Evolutionary conservation across 2,888 invertebrate genomes (phyloP).

Genomic region (Adelognathus sp.): DNA sequence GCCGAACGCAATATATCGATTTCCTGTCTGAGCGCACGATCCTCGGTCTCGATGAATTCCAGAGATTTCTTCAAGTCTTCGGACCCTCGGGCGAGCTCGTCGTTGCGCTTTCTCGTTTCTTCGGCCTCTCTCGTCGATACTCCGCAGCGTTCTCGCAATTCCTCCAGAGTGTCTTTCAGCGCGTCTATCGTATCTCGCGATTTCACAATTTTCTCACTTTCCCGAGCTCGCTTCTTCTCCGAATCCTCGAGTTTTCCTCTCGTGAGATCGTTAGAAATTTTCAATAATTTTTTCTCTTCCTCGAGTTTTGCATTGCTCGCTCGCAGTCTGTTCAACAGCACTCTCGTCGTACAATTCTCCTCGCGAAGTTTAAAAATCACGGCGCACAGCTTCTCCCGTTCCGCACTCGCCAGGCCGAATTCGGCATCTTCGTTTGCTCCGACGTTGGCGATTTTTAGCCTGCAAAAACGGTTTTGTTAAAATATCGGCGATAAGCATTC

Average conservation of each 20-base stretch:
- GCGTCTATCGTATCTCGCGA: slow-evolving; percentile 17
- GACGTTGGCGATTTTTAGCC: slow-evolving; percentile 48
- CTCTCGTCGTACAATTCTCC: slow-evolving; percentile 35
- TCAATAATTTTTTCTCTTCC: neutral
- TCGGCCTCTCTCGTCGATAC: slow-evolving; percentile 32
- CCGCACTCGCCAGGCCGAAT: slow-evolving; percentile 27
- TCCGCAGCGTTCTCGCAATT: slow-evolving; percentile 40
- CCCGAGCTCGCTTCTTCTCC: slow-evolving; percentile 2
- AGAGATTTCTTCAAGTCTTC: slow-evolving; percentile 6
- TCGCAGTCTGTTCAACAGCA: slow-evolving; percentile 10
- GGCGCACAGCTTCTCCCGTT: slow-evolving; percentile 31
- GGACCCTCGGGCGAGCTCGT: slow-evolving; percentile 8
- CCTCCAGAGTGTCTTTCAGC: slow-evolving; percentile 36
- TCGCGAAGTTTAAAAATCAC: slow-evolving; percentile 25
- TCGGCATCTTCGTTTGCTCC: slow-evolving; percentile 26
- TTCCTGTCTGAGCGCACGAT: slow-evolving; percentile 51
- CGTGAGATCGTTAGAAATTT: slow-evolving; percentile 16
- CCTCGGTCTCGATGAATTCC: slow-evolving; percentile 41
- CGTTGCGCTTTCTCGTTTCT: slow-evolving; percentile 23
- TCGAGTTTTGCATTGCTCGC: neutral
- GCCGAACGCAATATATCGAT: slow-evolving; percentile 43
- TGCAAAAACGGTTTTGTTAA: too few relatives aligned
- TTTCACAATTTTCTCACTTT: slow-evolving; percentile 4
- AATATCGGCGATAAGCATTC: too few relatives aligned
- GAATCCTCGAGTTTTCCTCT: slow-evolving; percentile 23